Evolutionary conservation across 2,113 vertebrate species (phyloP).

Genomic region (Pandion haliaetus): DNA sequence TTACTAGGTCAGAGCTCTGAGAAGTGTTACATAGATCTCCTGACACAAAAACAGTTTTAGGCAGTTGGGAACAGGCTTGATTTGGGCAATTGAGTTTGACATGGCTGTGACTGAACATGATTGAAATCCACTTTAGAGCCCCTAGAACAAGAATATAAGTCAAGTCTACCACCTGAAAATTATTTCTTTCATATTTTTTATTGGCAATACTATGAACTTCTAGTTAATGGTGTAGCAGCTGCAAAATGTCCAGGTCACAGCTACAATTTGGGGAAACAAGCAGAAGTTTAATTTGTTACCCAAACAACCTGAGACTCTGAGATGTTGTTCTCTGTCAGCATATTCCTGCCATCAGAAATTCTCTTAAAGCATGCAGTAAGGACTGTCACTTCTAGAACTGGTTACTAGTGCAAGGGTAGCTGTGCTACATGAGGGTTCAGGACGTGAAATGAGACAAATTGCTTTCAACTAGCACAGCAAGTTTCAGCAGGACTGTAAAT

Average conservation of each 20-base stretch:
- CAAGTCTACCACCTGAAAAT: slow-evolving; percentile 4
- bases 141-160: not conserved
- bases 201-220: not conserved
- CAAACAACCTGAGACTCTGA: not conserved
- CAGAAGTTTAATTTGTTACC: not conserved
- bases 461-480: not conserved
- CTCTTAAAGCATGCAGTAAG: not conserved
- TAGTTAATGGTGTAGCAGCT: not conserved
- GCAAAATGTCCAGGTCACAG: not conserved
- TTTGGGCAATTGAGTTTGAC: not conserved
- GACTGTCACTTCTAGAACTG: not conserved
- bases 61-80: not conserved
- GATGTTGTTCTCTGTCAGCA: not conserved
- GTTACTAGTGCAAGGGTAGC: not conserved
- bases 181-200: not conserved
- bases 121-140: not conserved
- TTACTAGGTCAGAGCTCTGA: not conserved
- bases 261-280: not conserved
- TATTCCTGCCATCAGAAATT: not conserved
- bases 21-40: not conserved
- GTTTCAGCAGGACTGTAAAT: not conserved
- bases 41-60: not conserved
- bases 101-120: not conserved
- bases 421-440: not conserved
- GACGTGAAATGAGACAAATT: not conserved